A percentile compares a stretch with the other conserved stretches of the same genome.
These are phyloP conservation scores for Scomberomorus guttatus DNA, from an alignment of 2,797 vertebrate species.

Conservation along the genomic window DNA sequence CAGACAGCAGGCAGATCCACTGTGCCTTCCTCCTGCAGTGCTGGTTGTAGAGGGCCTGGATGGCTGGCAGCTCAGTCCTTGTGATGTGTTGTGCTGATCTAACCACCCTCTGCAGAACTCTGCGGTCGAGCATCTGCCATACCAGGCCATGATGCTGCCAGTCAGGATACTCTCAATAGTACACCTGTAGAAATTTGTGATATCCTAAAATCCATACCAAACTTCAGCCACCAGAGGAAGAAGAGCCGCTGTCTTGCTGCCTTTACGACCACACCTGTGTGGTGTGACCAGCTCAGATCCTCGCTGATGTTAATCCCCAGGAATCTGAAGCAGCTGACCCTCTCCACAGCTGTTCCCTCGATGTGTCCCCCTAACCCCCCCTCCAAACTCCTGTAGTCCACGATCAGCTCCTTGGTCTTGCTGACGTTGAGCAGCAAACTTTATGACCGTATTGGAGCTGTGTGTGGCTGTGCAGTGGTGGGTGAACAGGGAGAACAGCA, in stretches of 20 bases:
- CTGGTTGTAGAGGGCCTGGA: neutral
- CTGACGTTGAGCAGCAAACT: no score
- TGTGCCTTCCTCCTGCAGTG: neutral
- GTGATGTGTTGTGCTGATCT: neutral
- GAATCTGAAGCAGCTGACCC: neutral
- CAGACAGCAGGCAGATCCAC: neutral
- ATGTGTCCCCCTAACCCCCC: neutral
- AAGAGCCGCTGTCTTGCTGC: neutral
- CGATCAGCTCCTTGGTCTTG: no score
- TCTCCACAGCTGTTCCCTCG: neutral
- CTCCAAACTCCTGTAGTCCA: neutral
- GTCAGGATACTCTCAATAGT: no score
- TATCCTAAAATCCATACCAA: no score
- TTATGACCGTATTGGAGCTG: no score
- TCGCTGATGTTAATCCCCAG: neutral
- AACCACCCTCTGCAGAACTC: no score
- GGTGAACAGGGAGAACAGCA: no score
- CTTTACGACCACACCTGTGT: neutral
- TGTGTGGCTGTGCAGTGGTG: no score
- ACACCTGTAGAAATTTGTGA: no score
- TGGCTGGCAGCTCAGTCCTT: neutral
- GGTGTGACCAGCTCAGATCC: neutral
- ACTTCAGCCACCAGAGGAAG: no score
- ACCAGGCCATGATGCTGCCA: no score
- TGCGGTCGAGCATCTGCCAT: neutral